Evolutionary conservation across 2,797 vertebrate genomes (phyloP).

Genomic region (Neosalanx taihuensis): DNA sequence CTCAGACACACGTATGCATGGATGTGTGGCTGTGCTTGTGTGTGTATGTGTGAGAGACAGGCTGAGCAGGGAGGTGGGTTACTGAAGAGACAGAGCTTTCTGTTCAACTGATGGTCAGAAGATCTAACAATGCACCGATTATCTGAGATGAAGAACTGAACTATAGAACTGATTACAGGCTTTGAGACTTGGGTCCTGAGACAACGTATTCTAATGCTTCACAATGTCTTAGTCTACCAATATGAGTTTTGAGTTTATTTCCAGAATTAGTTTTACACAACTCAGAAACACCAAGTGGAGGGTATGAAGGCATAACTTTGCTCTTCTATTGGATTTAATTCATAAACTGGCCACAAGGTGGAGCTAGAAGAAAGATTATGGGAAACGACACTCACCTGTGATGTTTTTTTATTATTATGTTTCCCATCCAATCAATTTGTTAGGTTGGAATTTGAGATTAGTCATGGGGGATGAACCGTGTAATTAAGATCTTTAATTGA

Average conservation of each 20-base stretch:
- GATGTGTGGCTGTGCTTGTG: neutral
- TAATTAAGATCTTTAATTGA: no score
- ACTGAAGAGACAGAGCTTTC: neutral
- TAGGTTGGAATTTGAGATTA: constrained; percentile 1
- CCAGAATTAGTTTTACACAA: no score
- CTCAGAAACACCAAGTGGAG: no score
- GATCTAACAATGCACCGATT: neutral
- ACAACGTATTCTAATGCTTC: no score
- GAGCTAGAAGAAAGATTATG: constrained; percentile 23
- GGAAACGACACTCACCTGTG: neutral
- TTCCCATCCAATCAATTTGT: neutral
- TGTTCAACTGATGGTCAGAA: neutral
- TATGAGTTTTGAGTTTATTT: no score
- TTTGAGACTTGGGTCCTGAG: no score
- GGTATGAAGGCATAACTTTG: no score
- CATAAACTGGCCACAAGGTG: constrained; percentile 34
- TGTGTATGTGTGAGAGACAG: neutral
- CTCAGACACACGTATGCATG: neutral
- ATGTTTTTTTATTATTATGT: neutral
- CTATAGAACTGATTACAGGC: neutral
- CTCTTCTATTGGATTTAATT: neutral
- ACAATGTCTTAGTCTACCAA: no score
- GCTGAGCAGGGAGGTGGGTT: no score
- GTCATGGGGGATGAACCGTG: neutral
- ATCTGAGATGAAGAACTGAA: neutral